Evolutionary conservation across 2,113 vertebrate genomes (phyloP).

Genomic region (Zosterops borbonicus): DNA sequence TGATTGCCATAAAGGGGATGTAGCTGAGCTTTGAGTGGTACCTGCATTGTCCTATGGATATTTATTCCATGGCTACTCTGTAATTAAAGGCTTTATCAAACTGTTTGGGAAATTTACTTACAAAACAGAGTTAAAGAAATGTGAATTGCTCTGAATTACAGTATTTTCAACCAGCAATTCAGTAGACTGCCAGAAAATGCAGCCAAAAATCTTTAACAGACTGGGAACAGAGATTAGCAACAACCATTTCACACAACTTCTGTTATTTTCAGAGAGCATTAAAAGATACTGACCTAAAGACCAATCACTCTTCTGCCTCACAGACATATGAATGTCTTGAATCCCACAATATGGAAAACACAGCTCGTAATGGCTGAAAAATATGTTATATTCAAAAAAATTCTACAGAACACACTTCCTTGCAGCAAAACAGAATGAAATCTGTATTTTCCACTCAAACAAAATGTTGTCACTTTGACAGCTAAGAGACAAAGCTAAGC

Average conservation of each 20-base stretch:
- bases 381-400: neutral
- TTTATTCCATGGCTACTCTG: neutral
- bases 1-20: constrained; percentile 7
- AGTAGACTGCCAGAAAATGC: neutral
- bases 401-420: neutral
- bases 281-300: constrained; percentile 14
- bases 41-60: neutral
- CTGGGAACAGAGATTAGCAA: constrained; percentile 25
- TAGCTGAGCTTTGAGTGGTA: neutral
- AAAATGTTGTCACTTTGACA: fast-evolving
- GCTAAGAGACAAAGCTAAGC: neutral
- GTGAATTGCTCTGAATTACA: neutral
- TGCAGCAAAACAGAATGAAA: neutral
- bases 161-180: constrained; percentile 30
- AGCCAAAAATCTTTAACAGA: neutral
- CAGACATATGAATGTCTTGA: neutral
- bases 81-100: constrained; percentile 24
- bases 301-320: neutral
- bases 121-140: neutral
- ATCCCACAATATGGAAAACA: neutral
- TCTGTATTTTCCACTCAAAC: neutral
- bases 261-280: constrained; percentile 10
- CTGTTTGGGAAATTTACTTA: neutral
- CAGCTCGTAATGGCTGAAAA: neutral
- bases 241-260: neutral